Base-by-base conservation (phyloP, 2,888 invertebrate species). In the Ornithoptera priamus region DNA sequence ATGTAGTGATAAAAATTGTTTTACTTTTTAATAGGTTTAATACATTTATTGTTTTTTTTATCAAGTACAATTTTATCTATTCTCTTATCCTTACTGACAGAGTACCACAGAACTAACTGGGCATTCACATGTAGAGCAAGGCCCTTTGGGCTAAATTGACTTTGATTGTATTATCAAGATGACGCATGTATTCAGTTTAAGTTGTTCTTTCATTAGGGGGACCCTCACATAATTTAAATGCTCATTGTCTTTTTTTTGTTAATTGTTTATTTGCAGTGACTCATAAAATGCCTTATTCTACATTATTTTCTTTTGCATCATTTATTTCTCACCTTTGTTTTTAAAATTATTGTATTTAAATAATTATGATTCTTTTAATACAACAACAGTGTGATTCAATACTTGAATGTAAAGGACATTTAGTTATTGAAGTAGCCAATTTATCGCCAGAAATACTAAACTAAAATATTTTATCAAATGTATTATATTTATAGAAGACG, bases 121-220 rank as follows among this genome's bases (percentile, higher is more conserved):
- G 18, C 62, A 62, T 46, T 65, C 42, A 65, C 60, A 46, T 65
- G 22, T 69, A 62, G 62, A 17, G 62, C 69, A 69, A 69, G 46
- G 65, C 30, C 65, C 62, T 65, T 59, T 17, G 42, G 53, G 39
- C 53, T 70, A 62, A 65, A 69, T 69, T 66, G 57, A 62, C 58
- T 24, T 69, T 70, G 36, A 62, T 70, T 70, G 50, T 62, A 59
- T 70, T 42, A 62, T 36, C 58, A 18, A 50, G 46, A 58, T 69
- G 69, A 69, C 58, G 62, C 69, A 69, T 7, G 46, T 4, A 15
- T 5, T 15, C 10, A 24, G 59, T 58, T 46, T 50, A 42, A 60
- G 24, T 50, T 57, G 64, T 63, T 58, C 56, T 62, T 63, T 65
- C 17, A 64, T 50, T 50, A 65, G 57, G 36, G 50, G 36, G 50